Base-by-base conservation (phyloP, 2,797 vertebrate species). In the Acestrorhynchus altus region DNA sequence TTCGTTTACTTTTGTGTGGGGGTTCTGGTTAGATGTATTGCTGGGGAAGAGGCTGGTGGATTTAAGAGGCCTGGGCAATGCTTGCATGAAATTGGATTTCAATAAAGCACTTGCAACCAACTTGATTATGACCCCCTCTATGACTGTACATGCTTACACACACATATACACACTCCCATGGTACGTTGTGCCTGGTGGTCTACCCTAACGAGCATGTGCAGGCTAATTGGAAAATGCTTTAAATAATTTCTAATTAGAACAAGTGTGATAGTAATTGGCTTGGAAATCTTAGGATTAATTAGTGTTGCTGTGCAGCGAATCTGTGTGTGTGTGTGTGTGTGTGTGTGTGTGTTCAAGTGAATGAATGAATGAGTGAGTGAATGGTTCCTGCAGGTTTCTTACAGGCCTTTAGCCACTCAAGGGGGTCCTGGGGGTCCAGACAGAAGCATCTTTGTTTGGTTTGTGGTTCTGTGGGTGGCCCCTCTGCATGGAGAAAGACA, bases 201-300 rank as follows among this genome's bases (percentile, higher is more conserved):
- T 83, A 84, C 76, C 73, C 88, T 89, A 87, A 88, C 85, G 81
- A 86, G 92, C 91, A 95, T 91, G 89, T 90, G 94, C 93, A 91
- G 90, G 90, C 93, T 94, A 95, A 95, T 94, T 94, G 92, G 94
- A 90, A 88, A 92, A 93, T 93, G 91, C 91, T 94, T 94, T 94
- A 93, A 94, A 94, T 92, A 91, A 91, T 94, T 94, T 94, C 86
- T 95, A 95, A 96, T 95, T 95, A 96, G 95, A 89, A 90, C 91
- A 91, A 92, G 93, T 93, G 90, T 89, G 89, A 91, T 93, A 94
- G 93, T 96, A 96, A 96, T 93, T 93, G 94, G 92, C 91, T 92
- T 86, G 79, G 88, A 88, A 81, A 90, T 86, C 85, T 89, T 86
- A 90, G 92, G 89, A 92, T 93, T 96, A 96, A 95, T 96, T 95